phyloP scores from a whole-genome alignment of 2,888 invertebrate genomes.

The Norana najaformis region DNA sequence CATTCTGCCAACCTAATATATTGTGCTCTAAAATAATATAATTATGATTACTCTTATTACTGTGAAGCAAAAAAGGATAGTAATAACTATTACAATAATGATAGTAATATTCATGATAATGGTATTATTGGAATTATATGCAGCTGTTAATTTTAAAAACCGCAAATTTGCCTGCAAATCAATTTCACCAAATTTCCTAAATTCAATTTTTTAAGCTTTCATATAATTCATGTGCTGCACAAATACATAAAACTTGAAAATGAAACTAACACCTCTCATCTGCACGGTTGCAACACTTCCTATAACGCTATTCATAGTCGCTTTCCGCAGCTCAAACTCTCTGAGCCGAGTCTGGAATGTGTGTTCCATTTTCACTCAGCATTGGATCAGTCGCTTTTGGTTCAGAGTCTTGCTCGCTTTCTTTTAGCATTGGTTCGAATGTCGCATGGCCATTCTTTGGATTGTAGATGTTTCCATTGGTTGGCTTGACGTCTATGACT shows the following conservation, averaged over 20 bases:
- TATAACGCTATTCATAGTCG: not conserved
- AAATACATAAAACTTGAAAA: not conserved
- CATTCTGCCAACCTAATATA: not conserved
- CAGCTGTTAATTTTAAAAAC: no score
- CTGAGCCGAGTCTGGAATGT: not conserved
- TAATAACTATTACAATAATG: not conserved
- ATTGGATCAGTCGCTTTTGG: slow-evolving; percentile 9
- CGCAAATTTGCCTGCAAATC: not conserved
- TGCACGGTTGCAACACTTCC: not conserved
- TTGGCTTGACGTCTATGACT: not conserved
- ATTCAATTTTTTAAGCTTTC: not conserved
- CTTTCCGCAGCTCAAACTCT: not conserved
- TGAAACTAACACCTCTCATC: not conserved
- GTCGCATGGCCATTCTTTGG: not conserved
- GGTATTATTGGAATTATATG: not conserved
- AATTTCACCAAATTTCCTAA: not conserved
- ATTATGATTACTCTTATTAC: not conserved
- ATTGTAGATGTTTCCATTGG: slow-evolving; percentile 15
- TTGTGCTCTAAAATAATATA: not conserved
- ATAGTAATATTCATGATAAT: not conserved
- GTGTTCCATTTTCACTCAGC: not conserved
- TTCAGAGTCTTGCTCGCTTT: not conserved
- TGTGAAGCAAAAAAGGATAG: not conserved
- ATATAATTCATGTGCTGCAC: not conserved
- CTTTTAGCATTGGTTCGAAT: not conserved